Percentiles rank a stretch among this genome's conserved stretches.
These are phyloP conservation scores for Palythoa heliodiscus DNA, from an alignment of 92 coral and sea anemone genomes.

Conservation along the genomic window DNA sequence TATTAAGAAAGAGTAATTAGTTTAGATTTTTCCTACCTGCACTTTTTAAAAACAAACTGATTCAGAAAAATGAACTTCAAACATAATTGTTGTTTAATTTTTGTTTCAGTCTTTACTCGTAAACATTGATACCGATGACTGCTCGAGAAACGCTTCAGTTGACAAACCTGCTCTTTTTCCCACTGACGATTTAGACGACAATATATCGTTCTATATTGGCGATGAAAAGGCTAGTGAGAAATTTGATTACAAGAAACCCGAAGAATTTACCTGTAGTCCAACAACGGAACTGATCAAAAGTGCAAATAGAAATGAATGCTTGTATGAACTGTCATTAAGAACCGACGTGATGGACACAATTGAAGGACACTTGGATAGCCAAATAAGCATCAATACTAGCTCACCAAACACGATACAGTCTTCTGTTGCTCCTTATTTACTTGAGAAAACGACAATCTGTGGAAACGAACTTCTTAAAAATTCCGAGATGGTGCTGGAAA, in stretches of 20 bases:
- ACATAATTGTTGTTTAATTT: background rate
- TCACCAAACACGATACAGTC: background rate
- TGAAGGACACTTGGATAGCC: constrained; percentile 17
- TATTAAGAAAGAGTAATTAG: background rate
- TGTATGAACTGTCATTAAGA: background rate
- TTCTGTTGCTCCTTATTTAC: background rate
- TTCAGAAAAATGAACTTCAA: too few relatives aligned
- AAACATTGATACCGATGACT: background rate
- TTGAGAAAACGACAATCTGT: background rate
- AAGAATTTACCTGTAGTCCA: constrained; percentile 27
- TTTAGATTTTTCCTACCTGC: background rate
- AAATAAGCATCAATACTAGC: constrained; percentile 13
- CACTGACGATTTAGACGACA: background rate
- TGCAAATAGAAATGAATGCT: background rate
- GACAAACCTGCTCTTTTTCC: background rate
- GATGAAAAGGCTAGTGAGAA: background rate
- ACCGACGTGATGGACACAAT: background rate
- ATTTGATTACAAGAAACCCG: background rate
- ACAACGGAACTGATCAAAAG: background rate
- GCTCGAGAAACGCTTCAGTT: background rate
- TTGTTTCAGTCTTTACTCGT: background rate
- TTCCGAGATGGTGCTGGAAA: background rate
- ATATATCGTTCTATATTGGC: background rate
- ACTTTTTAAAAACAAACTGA: too few relatives aligned
- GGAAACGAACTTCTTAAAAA: background rate